A percentile compares a stretch with the other conserved stretches of the same genome.
phyloP scores from a whole-genome alignment of 2,113 vertebrate genomes.

The Hippoglossus stenolepis region DNA sequence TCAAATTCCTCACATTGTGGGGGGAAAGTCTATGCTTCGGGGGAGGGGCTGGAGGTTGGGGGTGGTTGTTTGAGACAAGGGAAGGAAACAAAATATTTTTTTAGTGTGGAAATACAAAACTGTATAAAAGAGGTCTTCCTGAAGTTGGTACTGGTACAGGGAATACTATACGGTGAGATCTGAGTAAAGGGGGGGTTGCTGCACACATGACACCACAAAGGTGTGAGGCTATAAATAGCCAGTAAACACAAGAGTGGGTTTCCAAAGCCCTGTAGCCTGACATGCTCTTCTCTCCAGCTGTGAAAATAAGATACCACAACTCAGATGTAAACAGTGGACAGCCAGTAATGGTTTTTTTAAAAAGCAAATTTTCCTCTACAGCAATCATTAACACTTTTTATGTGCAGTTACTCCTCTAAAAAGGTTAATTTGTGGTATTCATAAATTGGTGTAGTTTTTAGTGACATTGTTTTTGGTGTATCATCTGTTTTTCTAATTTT shows the following conservation, averaged over 20 bases:
- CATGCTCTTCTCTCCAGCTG: slow-evolving; percentile 40
- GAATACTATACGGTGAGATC: slow-evolving; percentile 41
- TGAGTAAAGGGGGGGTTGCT: slow-evolving; percentile 9
- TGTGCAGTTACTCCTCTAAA: neutral
- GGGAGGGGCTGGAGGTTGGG: slow-evolving; percentile 22
- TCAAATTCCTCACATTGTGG: slow-evolving; percentile 76
- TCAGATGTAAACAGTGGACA: slow-evolving; percentile 29
- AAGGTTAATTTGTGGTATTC: too few species aligned
- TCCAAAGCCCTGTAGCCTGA: slow-evolving; percentile 25
- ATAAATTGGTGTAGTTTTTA: neutral
- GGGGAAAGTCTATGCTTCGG: slow-evolving; percentile 56
- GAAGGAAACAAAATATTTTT: slow-evolving; percentile 15
- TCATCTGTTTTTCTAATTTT: too few species aligned
- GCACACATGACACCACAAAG: slow-evolving; percentile 49
- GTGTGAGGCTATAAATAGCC: slow-evolving; percentile 73
- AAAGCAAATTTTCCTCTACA: slow-evolving; percentile 2
- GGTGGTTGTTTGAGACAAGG: slow-evolving; percentile 42
- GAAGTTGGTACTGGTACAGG: slow-evolving; percentile 17
- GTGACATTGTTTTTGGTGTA: neutral
- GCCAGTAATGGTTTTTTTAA: neutral
- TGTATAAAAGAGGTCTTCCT: slow-evolving; percentile 27
- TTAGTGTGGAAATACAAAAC: slow-evolving; percentile 23
- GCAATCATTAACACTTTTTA: neutral
- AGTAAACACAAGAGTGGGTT: slow-evolving; percentile 55
- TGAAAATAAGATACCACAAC: slow-evolving; percentile 37